These are phyloP conservation scores for Rhynchonycteris naso DNA, from an alignment of 2,797 vertebrate species.

Conservation along the genomic window DNA sequence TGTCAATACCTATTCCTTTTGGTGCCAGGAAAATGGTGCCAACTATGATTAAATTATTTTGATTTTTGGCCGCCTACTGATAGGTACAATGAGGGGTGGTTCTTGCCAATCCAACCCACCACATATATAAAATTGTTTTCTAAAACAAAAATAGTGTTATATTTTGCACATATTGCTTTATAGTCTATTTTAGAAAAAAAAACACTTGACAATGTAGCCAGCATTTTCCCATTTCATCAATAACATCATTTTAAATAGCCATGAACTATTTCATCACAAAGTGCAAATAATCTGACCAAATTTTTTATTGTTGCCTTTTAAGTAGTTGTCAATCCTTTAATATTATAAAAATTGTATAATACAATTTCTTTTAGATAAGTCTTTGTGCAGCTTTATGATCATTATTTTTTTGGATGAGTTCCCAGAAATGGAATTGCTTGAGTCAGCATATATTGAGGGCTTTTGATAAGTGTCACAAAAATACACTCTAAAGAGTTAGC, in stretches of 20 bases:
- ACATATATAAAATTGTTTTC: not conserved
- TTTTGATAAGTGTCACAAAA: slow-evolving; percentile 58
- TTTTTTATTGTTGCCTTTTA: slow-evolving; percentile 16
- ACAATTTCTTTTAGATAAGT: slow-evolving; percentile 20
- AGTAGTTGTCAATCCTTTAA: slow-evolving; percentile 36
- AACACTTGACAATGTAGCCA: not conserved
- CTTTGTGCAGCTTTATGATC: not conserved
- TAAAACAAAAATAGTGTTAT: slow-evolving; percentile 35
- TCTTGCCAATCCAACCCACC: slow-evolving; percentile 34
- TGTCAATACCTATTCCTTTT: slow-evolving; percentile 59
- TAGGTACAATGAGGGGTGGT: not conserved
- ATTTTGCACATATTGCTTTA: not conserved
- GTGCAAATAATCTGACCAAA: slow-evolving; percentile 23
- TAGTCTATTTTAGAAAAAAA: not conserved
- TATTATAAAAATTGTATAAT: not conserved
- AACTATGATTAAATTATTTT: slow-evolving; percentile 67
- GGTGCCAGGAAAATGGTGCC: slow-evolving; percentile 56
- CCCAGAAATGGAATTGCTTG: slow-evolving; percentile 48
- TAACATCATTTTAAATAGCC: slow-evolving; percentile 6
- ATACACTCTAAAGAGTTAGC: not conserved
- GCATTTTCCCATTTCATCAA: not conserved
- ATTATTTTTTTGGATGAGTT: slow-evolving; percentile 52
- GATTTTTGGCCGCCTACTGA: slow-evolving; percentile 39
- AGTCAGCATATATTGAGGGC: slow-evolving; percentile 29
- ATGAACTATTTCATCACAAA: not conserved